Evolutionary conservation across 2,888 invertebrate genomes (phyloP), one percentile per base, ranked within the genome.

Genomic region (Cerceris ruficornis): DNA sequence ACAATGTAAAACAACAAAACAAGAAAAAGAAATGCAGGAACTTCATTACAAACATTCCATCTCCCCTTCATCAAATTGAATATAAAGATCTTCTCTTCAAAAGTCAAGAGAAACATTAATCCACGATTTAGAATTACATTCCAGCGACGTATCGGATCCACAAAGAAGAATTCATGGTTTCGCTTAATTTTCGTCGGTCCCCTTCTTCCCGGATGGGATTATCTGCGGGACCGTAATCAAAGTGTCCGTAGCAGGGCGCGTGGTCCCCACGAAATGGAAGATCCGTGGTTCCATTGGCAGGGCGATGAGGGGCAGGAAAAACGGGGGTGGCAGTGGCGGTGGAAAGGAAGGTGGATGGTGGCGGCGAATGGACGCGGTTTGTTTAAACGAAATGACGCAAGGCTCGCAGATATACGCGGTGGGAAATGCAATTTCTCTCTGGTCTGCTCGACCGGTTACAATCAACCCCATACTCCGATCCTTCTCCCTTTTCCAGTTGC

Each of bases 371-470:
- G 69, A 77, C 81, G 82, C 76, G 78, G 85, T 86, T 87, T 87
- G 83, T 82, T 87, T 82, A 87, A 86, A 85, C 84, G 82, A 78
- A 78, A 84, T 83, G 81, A 78, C 70, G 77, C 82, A 64, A 69
- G 72, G 59, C 28, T 73, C 66, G 75, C 60, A 41, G 81, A 78
- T 71, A 65, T 60, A 85, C 59, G 69, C 69, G 74, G 72, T 55
- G 72, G 77, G 76, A 81, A 85, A 85, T 83, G 83, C 84, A 85
- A 85, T 85, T 85, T 81, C 85, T 81, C 74, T 80, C 64, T 62
- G 81, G 77, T 71, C 70, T 66, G 71, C 60, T 65, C 78, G 65
- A 71, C 75, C 75, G 62, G 82, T 73, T 71, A 78, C 81, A 82
- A 82, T 85, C 84, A 76, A 75, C 64, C 74, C 66, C 68, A 1